Base-by-base conservation (phyloP, 2,888 invertebrate species). In the Lucinisca nassula region DNA sequence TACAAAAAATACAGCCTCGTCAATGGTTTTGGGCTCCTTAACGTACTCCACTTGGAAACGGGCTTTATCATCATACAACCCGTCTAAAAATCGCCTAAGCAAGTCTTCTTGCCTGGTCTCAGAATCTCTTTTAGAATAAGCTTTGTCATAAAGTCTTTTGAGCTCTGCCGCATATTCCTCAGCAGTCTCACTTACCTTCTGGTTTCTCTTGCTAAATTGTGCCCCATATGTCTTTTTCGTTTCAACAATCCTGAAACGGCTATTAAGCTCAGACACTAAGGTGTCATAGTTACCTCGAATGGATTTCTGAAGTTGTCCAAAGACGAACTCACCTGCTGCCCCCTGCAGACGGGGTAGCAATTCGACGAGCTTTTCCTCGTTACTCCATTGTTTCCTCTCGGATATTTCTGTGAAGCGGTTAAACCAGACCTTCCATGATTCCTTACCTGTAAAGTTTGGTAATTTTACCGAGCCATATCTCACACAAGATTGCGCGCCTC, bases 11-110 rank as follows among this genome's bases (percentile, higher is more conserved):
- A 61, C 61, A 4, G 61, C 73, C n/a, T n/a, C n/a, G n/a, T n/a
- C n/a, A n/a, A n/a, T n/a, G n/a, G n/a, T n/a, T n/a, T n/a, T n/a
- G n/a, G n/a, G n/a, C n/a, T n/a, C n/a, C n/a, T n/a, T n/a, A n/a
- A n/a, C n/a, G n/a, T n/a, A n/a, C n/a, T 76, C 55, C 30, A 75
- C 67, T 10, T 82, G 40, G 45, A 82, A 82, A 14, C 76, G n/a
- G n/a, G 67, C 76, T 61, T 82, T 76, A 30, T 82, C 82, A 76
- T 76, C 82, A 49, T 45, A 32, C 30, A 61, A 49, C 8, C 76
- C 82, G 37, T 82, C 82, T n/a, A 82, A 32, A 40, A 76, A 82
- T 40, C 37, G 58, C 74, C 76, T 40, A 14, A 82, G 76, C n/a
- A 82, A 17, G 49, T 73, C 73, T 73, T 73, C 73, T 24, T 37